Evolutionary conservation across 2,113 vertebrate species (phyloP).

Genomic region (Colossoma macropomum): DNA sequence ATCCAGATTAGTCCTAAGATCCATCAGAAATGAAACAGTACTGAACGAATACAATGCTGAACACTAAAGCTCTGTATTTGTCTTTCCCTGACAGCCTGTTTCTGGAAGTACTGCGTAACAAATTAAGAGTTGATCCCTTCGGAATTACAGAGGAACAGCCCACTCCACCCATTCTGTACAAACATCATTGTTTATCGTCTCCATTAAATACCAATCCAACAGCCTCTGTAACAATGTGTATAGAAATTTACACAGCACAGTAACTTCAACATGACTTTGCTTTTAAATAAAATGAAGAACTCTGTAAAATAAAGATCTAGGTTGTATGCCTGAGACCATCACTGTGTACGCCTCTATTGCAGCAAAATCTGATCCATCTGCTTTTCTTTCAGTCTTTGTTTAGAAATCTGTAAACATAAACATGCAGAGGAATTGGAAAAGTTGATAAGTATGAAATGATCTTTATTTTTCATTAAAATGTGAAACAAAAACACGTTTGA

Average conservation of each 20-base stretch:
- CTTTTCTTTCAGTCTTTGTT: background rate
- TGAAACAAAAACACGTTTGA: slow-evolving; percentile 28
- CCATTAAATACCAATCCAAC: slow-evolving; percentile 32
- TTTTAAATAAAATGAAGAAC: slow-evolving; percentile 68
- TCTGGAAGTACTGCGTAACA: slow-evolving; percentile 87
- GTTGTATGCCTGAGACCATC: slow-evolving; percentile 16
- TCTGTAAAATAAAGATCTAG: background rate
- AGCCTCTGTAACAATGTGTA: slow-evolving; percentile 34
- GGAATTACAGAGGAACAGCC: slow-evolving; percentile 4
- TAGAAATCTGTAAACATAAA: background rate
- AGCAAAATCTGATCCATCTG: background rate
- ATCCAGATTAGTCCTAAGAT: background rate
- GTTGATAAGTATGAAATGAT: slow-evolving; percentile 12
- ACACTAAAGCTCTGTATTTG: slow-evolving; percentile 1
- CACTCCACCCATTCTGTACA: slow-evolving; percentile 10
- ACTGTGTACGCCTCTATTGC: background rate
- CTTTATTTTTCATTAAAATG: slow-evolving; percentile 51
- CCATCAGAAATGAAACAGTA: background rate
- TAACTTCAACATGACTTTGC: slow-evolving; percentile 63
- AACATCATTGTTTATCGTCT: slow-evolving; percentile 37
- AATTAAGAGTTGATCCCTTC: slow-evolving; percentile 63
- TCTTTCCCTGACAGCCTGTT: slow-evolving; percentile 74
- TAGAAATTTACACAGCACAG: slow-evolving; percentile 47
- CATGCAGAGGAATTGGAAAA: background rate
- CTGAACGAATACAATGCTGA: background rate